Conservation (phyloP, 2,113 vertebrate genomes). For the Pholis gunnellus region DNA sequence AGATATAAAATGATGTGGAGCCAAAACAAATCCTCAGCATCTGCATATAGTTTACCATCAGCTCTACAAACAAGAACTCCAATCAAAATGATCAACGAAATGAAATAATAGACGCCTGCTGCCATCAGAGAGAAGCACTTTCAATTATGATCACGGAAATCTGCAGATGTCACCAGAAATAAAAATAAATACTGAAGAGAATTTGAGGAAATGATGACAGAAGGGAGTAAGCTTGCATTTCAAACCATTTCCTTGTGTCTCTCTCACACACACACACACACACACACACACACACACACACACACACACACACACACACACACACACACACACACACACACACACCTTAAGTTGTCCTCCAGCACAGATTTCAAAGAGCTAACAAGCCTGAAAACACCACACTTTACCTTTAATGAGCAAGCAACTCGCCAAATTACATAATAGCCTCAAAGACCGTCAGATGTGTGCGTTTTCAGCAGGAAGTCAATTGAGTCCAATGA, state of each 20-base stretch:
- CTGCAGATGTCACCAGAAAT: conserved; percentile 9
- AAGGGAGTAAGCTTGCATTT: conserved; percentile 12
- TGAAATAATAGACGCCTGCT: conserved; percentile 21
- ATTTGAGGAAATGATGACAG: conserved; percentile 9
- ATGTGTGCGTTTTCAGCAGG: no score
- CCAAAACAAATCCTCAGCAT: neutral
- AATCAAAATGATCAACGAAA: conserved; percentile 8
- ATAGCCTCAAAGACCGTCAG: no score
- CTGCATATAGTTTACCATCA: neutral
- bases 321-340: no score
- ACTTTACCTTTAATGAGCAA: no score
- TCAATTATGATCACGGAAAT: neutral
- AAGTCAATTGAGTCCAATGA: no score
- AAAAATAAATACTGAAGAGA: neutral
- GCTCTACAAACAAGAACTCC: conserved; percentile 7
- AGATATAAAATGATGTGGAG: neutral
- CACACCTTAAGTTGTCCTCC: no score
- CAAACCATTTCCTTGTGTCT: neutral
- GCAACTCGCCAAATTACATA: no score
- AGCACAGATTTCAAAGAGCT: no score
- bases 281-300: no score
- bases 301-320: no score
- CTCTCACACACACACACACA: neutral
- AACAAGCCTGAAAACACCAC: no score
- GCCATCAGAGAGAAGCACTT: conserved; percentile 3